Percentiles rank a stretch among this genome's conserved stretches.
Evolutionary conservation across 2,888 invertebrate genomes (phyloP).

Genomic region (Mythimna impura): DNA sequence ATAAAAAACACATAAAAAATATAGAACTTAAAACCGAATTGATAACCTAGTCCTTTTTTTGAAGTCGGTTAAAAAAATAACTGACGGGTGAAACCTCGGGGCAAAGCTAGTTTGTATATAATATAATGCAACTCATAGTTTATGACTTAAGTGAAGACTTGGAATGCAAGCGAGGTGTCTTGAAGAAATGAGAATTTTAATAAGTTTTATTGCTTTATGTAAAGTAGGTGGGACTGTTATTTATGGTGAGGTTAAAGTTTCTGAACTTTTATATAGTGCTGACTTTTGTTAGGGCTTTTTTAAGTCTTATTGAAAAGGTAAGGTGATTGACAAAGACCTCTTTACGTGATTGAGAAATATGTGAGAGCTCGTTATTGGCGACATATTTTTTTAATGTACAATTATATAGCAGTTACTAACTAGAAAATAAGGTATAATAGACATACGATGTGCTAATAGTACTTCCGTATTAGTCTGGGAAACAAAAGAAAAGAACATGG

Average conservation of each 20-base stretch:
- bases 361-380: not conserved
- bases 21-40: no score
- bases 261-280: conserved; percentile 21
- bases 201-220: conserved; percentile 29
- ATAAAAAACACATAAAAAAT: no score
- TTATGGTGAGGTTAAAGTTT: conserved; percentile 1
- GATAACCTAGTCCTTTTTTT: no score
- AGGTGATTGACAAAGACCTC: not conserved
- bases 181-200: conserved; percentile 44
- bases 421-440: not conserved
- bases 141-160: conserved; percentile 30
- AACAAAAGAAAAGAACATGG: conserved; percentile 38
- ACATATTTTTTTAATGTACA: conserved; percentile 16
- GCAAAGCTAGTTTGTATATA: not conserved
- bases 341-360: not conserved
- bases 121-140: conserved; percentile 43
- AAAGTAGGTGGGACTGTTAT: conserved; percentile 6
- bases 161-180: conserved; percentile 36
- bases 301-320: not conserved
- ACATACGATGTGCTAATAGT: conserved; percentile 36
- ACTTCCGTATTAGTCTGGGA: conserved; percentile 46
- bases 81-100: not conserved
- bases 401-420: not conserved
- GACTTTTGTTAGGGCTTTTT: not conserved
- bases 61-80: not conserved